Evolutionary conservation across 1,140 invertebrate species (phyloP).

Genomic region (Drosophila kanapiae): DNA sequence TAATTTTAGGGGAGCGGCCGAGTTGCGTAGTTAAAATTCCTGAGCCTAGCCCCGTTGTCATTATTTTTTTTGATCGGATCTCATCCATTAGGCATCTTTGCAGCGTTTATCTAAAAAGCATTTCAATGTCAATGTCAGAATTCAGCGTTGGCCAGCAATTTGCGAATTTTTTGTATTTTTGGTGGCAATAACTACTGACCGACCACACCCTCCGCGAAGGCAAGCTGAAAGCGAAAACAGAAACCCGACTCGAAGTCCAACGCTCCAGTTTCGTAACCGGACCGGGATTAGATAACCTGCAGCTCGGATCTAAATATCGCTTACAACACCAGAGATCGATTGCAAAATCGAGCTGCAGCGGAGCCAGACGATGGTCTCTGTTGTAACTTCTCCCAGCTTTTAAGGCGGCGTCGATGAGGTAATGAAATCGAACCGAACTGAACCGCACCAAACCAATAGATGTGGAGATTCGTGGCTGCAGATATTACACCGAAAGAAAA

Average conservation of each 20-base stretch:
- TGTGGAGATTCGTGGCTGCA: constrained; percentile 47
- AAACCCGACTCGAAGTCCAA: constrained; percentile 13
- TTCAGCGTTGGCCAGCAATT: constrained; percentile 7
- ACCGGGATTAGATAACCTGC: constrained; percentile 42
- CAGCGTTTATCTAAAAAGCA: constrained; percentile 31
- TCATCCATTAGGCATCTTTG: constrained; percentile 45
- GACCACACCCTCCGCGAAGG: constrained; percentile 31
- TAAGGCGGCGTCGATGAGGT: constrained; percentile 75
- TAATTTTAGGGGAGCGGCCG: constrained; percentile 56
- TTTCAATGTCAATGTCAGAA: constrained; percentile 83
- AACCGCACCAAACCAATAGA: constrained; percentile 59
- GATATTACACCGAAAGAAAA: constrained; percentile 25
- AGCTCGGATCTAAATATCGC: constrained; percentile 57
- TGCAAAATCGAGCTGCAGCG: constrained; percentile 61
- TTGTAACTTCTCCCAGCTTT: constrained; percentile 75
- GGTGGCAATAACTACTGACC: not conserved
- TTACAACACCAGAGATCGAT: constrained; percentile 39
- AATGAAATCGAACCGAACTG: constrained; percentile 72
- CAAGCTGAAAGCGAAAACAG: not conserved
- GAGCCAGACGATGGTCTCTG: constrained; percentile 61
- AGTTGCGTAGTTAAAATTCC: constrained; percentile 58
- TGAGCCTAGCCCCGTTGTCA: constrained; percentile 35
- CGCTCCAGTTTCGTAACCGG: constrained; percentile 29
- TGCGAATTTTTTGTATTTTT: constrained; percentile 2
- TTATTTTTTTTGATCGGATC: constrained; percentile 7